Percentiles rank a stretch among this genome's conserved stretches.
Evolutionary conservation across 1,140 invertebrate species (phyloP).

Genomic region (Sitophilus oryzae): DNA sequence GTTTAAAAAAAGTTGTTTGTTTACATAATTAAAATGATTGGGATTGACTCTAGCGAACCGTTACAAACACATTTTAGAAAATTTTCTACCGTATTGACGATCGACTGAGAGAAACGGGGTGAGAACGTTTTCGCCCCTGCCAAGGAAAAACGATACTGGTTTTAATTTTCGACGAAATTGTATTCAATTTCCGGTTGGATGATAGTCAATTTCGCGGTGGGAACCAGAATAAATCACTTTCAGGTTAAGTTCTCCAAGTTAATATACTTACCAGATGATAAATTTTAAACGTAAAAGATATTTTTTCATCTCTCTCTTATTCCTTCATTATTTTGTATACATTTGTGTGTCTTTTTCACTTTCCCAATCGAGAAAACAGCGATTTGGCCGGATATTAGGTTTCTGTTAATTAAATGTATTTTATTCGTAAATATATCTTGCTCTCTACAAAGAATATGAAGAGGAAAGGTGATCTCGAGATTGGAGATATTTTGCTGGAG

Average conservation of each 20-base stretch:
- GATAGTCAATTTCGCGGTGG: conserved; percentile 27
- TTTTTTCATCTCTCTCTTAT: not conserved
- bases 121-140: too few species aligned
- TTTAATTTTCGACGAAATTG: conserved; percentile 27
- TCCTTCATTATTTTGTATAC: too few species aligned
- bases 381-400: not conserved
- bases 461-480: too few species aligned
- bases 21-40: too few species aligned
- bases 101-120: too few species aligned
- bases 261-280: conserved; percentile 13
- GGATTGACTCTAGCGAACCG: too few species aligned
- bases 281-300: not conserved
- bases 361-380: too few species aligned
- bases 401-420: not conserved
- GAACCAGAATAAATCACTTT: conserved; percentile 25
- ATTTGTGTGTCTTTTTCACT: too few species aligned
- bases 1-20: too few species aligned
- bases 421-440: not conserved
- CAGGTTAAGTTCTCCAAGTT: conserved; percentile 5
- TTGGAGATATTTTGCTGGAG: too few species aligned
- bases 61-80: too few species aligned
- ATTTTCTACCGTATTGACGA: conserved; percentile 25
- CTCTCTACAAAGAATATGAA: not conserved
- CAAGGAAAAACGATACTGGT: conserved; percentile 23
- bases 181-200: conserved; percentile 27